Evolutionary conservation across 2,888 invertebrate genomes (phyloP).

Genomic region (Nomada goodeniana): DNA sequence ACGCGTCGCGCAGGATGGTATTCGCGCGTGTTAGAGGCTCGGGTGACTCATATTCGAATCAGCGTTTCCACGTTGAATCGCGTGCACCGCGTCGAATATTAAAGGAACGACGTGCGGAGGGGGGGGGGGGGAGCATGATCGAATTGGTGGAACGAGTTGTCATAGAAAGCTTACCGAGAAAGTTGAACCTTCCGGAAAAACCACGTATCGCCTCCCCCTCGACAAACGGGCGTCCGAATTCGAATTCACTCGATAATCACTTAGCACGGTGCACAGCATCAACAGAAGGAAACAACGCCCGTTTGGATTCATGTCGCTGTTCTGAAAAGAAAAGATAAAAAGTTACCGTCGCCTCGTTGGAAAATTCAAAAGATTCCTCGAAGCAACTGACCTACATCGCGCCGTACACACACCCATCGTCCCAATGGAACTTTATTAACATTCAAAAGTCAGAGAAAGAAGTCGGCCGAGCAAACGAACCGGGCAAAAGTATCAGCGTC

Average conservation of each 20-base stretch:
- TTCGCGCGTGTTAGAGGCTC: not conserved
- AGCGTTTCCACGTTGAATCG: constrained; percentile 3
- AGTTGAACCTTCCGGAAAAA: constrained; percentile 90
- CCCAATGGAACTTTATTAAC: constrained; percentile 41
- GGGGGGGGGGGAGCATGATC: too few species aligned
- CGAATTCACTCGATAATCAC: constrained; percentile 38
- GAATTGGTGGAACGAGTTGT: not conserved
- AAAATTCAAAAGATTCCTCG: constrained; percentile 38
- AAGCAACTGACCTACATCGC: constrained; percentile 39
- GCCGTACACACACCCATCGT: not conserved
- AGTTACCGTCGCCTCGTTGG: constrained; percentile 13
- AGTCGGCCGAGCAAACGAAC: not conserved
- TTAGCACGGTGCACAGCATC: constrained; percentile 48
- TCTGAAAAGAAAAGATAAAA: constrained; percentile 46
- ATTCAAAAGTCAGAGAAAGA: constrained; percentile 15
- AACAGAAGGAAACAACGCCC: constrained; percentile 47
- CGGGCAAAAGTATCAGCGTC: not conserved
- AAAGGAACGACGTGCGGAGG: constrained; percentile 11
- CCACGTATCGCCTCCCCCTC: constrained; percentile 87
- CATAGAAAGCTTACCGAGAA: constrained; percentile 86
- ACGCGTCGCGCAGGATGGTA: not conserved
- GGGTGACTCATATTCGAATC: constrained; percentile 24
- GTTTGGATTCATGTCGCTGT: constrained; percentile 58
- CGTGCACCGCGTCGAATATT: constrained; percentile 11
- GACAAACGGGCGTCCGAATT: constrained; percentile 84